Evolutionary conservation across 2,797 vertebrate species (phyloP).

Genomic region (Cirrhinus molitorella): DNA sequence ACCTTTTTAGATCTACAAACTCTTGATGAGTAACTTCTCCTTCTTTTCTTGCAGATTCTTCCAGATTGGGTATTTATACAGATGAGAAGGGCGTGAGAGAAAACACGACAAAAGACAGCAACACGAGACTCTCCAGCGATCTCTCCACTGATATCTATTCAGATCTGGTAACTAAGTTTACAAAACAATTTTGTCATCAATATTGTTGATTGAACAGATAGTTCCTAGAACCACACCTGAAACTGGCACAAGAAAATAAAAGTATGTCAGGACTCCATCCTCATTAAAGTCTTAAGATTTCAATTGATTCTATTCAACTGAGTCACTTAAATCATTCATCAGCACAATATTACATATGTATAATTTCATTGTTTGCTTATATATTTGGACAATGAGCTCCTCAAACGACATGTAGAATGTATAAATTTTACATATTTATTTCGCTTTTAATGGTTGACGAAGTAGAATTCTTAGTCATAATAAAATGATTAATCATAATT

Average conservation of each 20-base stretch:
- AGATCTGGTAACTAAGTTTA: slow-evolving; percentile 38
- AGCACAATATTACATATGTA: background rate
- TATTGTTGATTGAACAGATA: slow-evolving; percentile 28
- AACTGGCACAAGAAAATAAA: background rate
- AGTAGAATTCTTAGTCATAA: background rate
- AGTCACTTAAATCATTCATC: background rate
- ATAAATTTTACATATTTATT: background rate
- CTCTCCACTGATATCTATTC: slow-evolving; percentile 38
- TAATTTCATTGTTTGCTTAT: background rate
- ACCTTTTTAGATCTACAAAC: slow-evolving; percentile 7
- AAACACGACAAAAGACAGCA: slow-evolving; percentile 68
- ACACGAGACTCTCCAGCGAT: slow-evolving; percentile 64
- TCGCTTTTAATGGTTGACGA: background rate
- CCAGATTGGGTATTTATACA: slow-evolving; percentile 42
- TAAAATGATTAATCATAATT: background rate
- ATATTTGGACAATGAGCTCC: background rate
- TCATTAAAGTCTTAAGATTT: slow-evolving; percentile 4
- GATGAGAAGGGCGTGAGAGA: slow-evolving; percentile 66
- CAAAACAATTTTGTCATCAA: slow-evolving; percentile 35
- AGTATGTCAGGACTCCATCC: background rate
- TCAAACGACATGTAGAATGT: background rate
- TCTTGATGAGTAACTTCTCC: slow-evolving; percentile 57
- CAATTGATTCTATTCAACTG: background rate
- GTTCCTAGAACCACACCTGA: background rate
- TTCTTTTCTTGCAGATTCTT: slow-evolving; percentile 37